A percentile compares a stretch with the other conserved stretches of the same genome.
phyloP scores from a whole-genome alignment of 2,113 vertebrate species.

The Marmota monax region DNA sequence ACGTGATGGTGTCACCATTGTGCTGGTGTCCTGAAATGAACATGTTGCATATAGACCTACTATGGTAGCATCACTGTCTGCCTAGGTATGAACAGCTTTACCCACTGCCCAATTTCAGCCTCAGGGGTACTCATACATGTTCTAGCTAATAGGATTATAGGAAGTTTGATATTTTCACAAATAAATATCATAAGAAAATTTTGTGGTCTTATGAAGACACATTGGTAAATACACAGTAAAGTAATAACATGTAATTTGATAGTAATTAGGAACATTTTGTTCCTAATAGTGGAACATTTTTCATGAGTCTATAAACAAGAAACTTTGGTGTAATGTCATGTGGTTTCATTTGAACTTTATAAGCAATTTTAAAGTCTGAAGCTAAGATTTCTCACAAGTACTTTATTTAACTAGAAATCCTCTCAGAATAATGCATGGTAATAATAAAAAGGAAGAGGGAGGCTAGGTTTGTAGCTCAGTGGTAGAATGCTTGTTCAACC shows the following conservation, averaged over 20 bases:
- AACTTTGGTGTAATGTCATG: background rate
- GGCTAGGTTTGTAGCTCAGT: too few species aligned
- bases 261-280: too few species aligned
- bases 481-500: too few species aligned
- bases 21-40: background rate
- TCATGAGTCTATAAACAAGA: background rate
- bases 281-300: background rate
- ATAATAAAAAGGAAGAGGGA: background rate
- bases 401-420: background rate
- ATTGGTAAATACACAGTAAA: slow-evolving; percentile 43
- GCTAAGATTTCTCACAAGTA: background rate
- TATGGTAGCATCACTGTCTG: background rate
- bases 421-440: background rate
- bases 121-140: background rate
- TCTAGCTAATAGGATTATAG: background rate
- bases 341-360: background rate
- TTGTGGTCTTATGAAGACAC: background rate
- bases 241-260: slow-evolving; percentile 22
- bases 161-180: background rate
- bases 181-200: background rate
- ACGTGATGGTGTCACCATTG: too few species aligned
- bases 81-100: background rate
- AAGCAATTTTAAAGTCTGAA: slow-evolving; percentile 11
- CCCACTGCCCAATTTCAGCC: background rate
- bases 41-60: background rate